Conservation (phyloP, 2,797 vertebrate genomes). For the Notolepis coatsorum region DNA sequence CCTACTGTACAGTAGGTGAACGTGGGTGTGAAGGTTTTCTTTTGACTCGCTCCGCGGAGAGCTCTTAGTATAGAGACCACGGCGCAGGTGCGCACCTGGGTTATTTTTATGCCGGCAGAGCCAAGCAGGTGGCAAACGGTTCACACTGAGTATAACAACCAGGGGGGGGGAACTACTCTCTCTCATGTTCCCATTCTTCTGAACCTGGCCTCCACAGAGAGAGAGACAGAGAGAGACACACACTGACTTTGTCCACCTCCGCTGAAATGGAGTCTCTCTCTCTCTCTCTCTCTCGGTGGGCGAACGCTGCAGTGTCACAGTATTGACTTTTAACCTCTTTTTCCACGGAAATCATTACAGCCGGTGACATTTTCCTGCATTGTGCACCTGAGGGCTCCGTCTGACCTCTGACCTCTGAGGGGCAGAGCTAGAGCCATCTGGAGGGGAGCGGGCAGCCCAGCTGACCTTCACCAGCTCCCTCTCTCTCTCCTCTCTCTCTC, state of each 20-base stretch:
- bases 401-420: conserved; percentile 77
- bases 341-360: conserved; percentile 55
- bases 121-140: conserved; percentile 27
- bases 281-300: too few relatives aligned
- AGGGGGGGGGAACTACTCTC: background rate
- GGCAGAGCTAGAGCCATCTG: conserved; percentile 47
- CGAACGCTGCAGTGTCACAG: conserved; percentile 46
- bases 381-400: conserved; percentile 52
- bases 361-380: conserved; percentile 65
- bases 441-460: conserved; percentile 47
- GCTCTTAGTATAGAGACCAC: conserved; percentile 10
- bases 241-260: conserved; percentile 13
- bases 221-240: conserved; percentile 24
- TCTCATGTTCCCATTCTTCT: conserved; percentile 14
- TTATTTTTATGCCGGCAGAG: conserved; percentile 33
- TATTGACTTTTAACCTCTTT: conserved; percentile 56
- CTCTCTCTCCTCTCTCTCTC: background rate
- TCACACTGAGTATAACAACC: conserved; percentile 24
- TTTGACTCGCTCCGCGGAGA: conserved; percentile 12
- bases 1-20: too few relatives aligned
- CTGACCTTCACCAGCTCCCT: conserved; percentile 71
- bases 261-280: conserved; percentile 39
- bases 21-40: too few relatives aligned
- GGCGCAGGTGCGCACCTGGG: conserved; percentile 25
- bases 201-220: conserved; percentile 4